phyloP scores from a whole-genome alignment of 2,797 vertebrate genomes.

The Danionella dracula region DNA sequence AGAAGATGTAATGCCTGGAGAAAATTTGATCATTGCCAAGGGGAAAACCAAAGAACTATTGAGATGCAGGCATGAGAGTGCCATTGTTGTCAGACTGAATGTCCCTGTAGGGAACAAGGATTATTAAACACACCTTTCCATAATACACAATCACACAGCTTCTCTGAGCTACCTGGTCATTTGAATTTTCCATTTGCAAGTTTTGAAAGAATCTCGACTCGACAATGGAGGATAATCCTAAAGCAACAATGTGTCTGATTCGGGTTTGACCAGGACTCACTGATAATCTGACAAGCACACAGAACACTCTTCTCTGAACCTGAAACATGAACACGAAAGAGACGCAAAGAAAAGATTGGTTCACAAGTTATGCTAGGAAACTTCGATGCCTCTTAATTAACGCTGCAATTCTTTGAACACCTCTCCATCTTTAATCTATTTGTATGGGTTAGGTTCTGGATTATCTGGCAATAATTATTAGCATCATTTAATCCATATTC shows the following conservation, averaged over 20 bases:
- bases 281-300: neutral
- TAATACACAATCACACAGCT: constrained; percentile 14
- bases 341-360: neutral
- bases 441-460: no score
- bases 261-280: neutral
- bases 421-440: no score
- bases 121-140: constrained; percentile 29
- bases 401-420: no score
- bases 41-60: constrained; percentile 54
- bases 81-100: constrained; percentile 49
- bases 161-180: constrained; percentile 26
- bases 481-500: no score
- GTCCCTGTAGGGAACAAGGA: constrained; percentile 4
- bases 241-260: constrained; percentile 1
- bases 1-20: constrained; percentile 36
- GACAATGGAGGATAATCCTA: constrained; percentile 9
- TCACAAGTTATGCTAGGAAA: neutral
- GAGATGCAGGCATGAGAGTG: constrained; percentile 67
- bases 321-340: neutral
- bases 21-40: constrained; percentile 49
- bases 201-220: constrained; percentile 28
- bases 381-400: no score
- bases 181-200: constrained; percentile 33
- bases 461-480: no score
- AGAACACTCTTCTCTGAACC: neutral